Conservation (phyloP, 2,113 vertebrate genomes). For the Ochotona princeps region DNA sequence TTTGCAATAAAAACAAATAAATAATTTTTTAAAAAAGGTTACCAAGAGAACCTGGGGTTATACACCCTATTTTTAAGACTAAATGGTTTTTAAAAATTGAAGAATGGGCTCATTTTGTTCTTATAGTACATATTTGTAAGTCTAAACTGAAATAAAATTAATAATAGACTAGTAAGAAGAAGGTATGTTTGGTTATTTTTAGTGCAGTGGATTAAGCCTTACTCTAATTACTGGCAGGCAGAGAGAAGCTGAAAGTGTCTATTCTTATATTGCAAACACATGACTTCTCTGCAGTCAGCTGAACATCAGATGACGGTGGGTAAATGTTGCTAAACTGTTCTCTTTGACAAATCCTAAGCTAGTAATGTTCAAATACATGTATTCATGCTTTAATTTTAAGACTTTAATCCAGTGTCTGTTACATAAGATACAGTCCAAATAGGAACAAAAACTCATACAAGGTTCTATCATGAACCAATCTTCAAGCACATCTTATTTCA, state of each 20-base stretch:
- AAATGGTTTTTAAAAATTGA: conserved; percentile 59
- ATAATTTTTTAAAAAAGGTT: conserved; percentile 16
- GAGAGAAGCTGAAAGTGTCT: conserved; percentile 78
- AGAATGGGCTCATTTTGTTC: conserved; percentile 69
- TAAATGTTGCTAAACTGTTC: conserved; percentile 61
- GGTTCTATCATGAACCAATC: not conserved
- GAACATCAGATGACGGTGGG: conserved; percentile 74
- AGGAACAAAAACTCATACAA: conserved; percentile 33
- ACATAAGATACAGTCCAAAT: conserved; percentile 43
- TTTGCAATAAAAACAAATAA: no score
- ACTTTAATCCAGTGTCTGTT: conserved; percentile 51
- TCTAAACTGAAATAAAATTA: conserved; percentile 71
- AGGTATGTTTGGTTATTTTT: conserved; percentile 73
- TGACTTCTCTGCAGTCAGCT: conserved; percentile 77
- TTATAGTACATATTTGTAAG: conserved; percentile 70
- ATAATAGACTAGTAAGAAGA: conserved; percentile 72
- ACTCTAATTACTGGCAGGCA: conserved; percentile 72
- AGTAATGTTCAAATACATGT: conserved; percentile 31
- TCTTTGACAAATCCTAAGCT: conserved; percentile 64
- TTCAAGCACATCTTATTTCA: conserved; percentile 39
- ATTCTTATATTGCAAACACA: conserved; percentile 80
- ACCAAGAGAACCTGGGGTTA: conserved; percentile 64
- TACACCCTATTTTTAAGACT: conserved; percentile 61
- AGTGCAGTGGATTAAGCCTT: conserved; percentile 73
- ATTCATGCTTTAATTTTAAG: conserved; percentile 54